These are phyloP conservation scores for Pogonophryne albipinna DNA, from an alignment of 2,797 vertebrate species.

Conservation along the genomic window DNA sequence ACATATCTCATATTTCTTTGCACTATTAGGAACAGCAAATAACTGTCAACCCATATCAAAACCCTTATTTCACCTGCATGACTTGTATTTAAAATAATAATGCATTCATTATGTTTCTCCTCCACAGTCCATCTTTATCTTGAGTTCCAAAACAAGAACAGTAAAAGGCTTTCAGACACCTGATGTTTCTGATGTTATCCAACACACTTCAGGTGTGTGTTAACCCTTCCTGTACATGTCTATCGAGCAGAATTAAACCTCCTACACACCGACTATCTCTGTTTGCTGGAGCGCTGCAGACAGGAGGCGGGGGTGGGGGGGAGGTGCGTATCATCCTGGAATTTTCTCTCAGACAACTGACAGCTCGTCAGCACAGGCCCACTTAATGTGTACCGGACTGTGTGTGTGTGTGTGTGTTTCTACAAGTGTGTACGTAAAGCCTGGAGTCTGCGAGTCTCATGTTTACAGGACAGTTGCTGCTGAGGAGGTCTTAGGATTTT, in stretches of 20 bases:
- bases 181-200: background rate
- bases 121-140: too few species aligned
- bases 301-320: background rate
- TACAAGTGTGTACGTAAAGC: background rate
- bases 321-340: conserved; percentile 54
- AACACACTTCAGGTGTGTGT: conserved; percentile 2
- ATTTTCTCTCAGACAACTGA: conserved; percentile 64
- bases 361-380: conserved; percentile 37
- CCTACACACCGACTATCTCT: conserved; percentile 29
- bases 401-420: conserved; percentile 6
- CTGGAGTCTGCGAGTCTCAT: conserved; percentile 27
- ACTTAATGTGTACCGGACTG: conserved; percentile 7
- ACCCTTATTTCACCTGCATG: background rate
- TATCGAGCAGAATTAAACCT: conserved; percentile 9
- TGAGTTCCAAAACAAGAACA: background rate
- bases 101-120: background rate
- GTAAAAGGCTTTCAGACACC: background rate
- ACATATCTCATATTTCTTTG: background rate
- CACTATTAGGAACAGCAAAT: too few species aligned
- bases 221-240: background rate
- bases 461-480: conserved; percentile 19
- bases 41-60: too few species aligned
- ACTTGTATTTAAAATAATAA: background rate
- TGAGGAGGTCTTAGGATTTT: conserved; percentile 20
- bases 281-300: conserved; percentile 25